Percentiles rank a stretch among this genome's conserved stretches.
Evolutionary conservation across 1,140 invertebrate genomes (phyloP).

Genomic region (Nasonia vitripennis): DNA sequence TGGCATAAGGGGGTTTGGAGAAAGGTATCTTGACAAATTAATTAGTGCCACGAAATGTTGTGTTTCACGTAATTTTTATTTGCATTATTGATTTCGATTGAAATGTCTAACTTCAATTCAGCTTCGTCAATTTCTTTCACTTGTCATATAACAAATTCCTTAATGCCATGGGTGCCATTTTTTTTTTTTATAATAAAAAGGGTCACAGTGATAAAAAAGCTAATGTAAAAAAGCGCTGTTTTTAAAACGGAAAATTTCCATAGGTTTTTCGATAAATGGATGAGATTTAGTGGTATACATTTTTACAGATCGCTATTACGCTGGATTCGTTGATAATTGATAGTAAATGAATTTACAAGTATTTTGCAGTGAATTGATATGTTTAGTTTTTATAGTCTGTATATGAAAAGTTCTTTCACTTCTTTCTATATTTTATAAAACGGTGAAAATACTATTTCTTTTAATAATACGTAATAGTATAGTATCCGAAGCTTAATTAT

Average conservation of each 20-base stretch:
- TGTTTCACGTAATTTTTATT: slow-evolving; percentile 20
- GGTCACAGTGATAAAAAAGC: neutral
- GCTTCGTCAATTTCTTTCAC: slow-evolving; percentile 28
- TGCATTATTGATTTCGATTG: slow-evolving; percentile 8
- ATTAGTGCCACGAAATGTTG: neutral
- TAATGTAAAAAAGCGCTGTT: slow-evolving; percentile 23
- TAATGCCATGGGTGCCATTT: neutral
- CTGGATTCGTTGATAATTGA: slow-evolving; percentile 11
- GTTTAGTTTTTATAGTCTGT: slow-evolving; percentile 32
- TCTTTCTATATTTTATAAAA: slow-evolving; percentile 45
- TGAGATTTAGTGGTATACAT: neutral
- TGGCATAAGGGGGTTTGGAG: neutral
- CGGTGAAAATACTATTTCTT: slow-evolving; percentile 32
- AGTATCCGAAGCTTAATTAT: slow-evolving; percentile 32
- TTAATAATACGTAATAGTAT: slow-evolving; percentile 35
- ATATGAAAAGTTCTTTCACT: slow-evolving; percentile 31
- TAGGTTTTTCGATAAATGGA: neutral
- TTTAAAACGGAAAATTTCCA: neutral
- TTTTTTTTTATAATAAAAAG: slow-evolving; percentile 18
- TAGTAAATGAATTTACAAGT: slow-evolving; percentile 10
- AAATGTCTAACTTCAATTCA: slow-evolving; percentile 30
- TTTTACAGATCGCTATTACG: slow-evolving; percentile 33
- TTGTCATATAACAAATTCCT: slow-evolving; percentile 35
- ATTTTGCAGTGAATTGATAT: slow-evolving; percentile 45
- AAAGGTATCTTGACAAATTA: neutral